Evolutionary conservation across 2,113 vertebrate genomes (phyloP).

Genomic region (Numenius arquata): DNA sequence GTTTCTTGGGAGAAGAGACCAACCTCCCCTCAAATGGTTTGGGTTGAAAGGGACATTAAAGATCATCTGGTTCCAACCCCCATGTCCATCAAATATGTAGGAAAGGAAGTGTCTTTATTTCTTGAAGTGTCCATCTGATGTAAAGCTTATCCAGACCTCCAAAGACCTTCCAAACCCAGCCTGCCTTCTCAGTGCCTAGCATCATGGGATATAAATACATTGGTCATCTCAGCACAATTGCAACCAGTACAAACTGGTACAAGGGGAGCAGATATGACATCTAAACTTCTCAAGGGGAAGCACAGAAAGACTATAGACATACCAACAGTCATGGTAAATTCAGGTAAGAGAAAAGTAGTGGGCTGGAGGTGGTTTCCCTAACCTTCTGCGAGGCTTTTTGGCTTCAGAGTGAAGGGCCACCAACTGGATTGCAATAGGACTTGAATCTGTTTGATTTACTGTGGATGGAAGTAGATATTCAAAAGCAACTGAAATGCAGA

Average conservation of each 20-base stretch:
- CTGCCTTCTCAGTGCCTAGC: fast-evolving
- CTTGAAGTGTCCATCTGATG: not conserved
- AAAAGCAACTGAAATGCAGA: not conserved
- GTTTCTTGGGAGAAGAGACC: no score
- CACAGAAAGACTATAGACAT: not conserved
- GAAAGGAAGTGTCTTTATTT: not conserved
- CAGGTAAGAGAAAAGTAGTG: not conserved
- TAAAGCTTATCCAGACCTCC: not conserved
- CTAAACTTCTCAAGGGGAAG: not conserved
- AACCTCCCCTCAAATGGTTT: no score
- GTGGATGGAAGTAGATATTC: not conserved
- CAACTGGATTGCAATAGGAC: not conserved
- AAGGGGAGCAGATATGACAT: not conserved
- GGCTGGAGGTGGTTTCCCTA: not conserved
- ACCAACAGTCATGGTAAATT: not conserved
- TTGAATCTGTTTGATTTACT: not conserved
- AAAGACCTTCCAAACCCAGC: not conserved
- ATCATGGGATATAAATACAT: not conserved
- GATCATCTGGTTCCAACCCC: no score
- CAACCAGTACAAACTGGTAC: not conserved
- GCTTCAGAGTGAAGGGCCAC: not conserved
- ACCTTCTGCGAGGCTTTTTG: not conserved
- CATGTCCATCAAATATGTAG: not conserved
- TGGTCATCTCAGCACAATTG: not conserved
- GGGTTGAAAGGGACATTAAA: no score